These are phyloP conservation scores for Agrypnia vestita DNA, from an alignment of 1,140 invertebrate genomes.

Conservation along the genomic window DNA sequence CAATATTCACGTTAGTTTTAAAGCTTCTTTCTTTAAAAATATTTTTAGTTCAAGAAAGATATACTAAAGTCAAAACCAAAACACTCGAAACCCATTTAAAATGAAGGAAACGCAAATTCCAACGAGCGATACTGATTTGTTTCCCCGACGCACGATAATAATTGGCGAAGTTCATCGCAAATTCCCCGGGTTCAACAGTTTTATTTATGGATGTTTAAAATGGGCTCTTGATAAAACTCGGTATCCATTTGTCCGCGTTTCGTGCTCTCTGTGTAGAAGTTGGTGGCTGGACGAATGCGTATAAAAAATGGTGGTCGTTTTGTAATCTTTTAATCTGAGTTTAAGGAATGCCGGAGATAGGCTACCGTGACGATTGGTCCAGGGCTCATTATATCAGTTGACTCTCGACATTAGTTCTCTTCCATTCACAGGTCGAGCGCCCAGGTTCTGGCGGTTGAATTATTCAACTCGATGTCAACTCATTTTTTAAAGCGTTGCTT, in stretches of 20 bases:
- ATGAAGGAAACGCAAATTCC: too few relatives aligned
- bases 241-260: conserved; percentile 9
- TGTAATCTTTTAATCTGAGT: conserved; percentile 47
- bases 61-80: too few relatives aligned
- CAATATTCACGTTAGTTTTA: too few relatives aligned
- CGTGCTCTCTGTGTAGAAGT: conserved; percentile 18
- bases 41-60: too few relatives aligned
- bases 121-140: too few relatives aligned
- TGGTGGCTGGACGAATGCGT: conserved; percentile 24
- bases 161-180: conserved; percentile 26
- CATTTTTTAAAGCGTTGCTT: too few relatives aligned
- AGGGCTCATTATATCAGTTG: conserved; percentile 46
- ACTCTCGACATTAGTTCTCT: conserved; percentile 41
- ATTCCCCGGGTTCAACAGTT: conserved; percentile 34
- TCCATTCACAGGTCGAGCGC: conserved; percentile 31
- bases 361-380: conserved; percentile 49
- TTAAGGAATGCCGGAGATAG: conserved; percentile 43
- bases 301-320: conserved; percentile 49
- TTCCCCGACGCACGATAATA: background rate
- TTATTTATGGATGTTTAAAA: conserved; percentile 39
- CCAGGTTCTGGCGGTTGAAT: conserved; percentile 14
- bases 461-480: conserved; percentile 3
- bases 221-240: conserved; percentile 17
- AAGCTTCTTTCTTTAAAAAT: too few relatives aligned
- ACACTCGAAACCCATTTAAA: too few relatives aligned